Percentiles rank a stretch among this genome's conserved stretches.
phyloP scores from a whole-genome alignment of 2,797 vertebrate species.

The Epinephelus coioides region DNA sequence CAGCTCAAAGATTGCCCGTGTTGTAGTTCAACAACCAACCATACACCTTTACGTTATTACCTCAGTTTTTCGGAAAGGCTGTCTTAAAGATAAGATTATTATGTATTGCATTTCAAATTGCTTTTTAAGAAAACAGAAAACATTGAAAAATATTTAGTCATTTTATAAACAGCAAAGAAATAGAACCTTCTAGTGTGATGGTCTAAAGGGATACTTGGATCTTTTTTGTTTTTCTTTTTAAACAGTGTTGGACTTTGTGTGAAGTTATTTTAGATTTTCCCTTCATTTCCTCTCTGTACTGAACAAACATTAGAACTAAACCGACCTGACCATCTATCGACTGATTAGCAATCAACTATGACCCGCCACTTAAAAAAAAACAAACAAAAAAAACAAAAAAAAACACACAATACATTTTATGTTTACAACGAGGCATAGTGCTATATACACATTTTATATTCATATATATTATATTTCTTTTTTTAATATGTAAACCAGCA shows the following conservation, averaged over 20 bases:
- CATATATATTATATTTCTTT: conserved; percentile 79
- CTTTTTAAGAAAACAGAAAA: conserved; percentile 72
- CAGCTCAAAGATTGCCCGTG: conserved; percentile 55
- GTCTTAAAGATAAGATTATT: conserved; percentile 70
- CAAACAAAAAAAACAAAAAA: not conserved
- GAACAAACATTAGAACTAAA: conserved; percentile 67
- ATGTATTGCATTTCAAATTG: conserved; percentile 89
- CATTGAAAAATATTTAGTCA: conserved; percentile 67
- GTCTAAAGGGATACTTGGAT: conserved; percentile 82
- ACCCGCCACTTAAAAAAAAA: conserved; percentile 70
- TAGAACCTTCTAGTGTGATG: conserved; percentile 62
- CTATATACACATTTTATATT: conserved; percentile 88
- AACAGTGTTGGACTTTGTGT: conserved; percentile 81
- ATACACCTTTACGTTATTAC: conserved; percentile 72
- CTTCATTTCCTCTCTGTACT: conserved; percentile 79
- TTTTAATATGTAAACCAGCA: conserved; percentile 90
- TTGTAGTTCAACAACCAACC: conserved; percentile 58
- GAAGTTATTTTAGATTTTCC: conserved; percentile 73
- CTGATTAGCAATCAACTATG: conserved; percentile 70
- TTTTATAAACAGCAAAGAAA: conserved; percentile 74
- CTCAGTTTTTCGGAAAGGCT: conserved; percentile 73
- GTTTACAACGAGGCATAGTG: conserved; percentile 88
- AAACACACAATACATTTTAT: conserved; percentile 81
- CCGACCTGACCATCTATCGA: conserved; percentile 51
- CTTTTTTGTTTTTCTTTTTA: conserved; percentile 61